A percentile compares a stretch with the other conserved stretches of the same genome.
phyloP scores from a whole-genome alignment of 2,113 vertebrate species.

The Emydura subglobosa region DNA sequence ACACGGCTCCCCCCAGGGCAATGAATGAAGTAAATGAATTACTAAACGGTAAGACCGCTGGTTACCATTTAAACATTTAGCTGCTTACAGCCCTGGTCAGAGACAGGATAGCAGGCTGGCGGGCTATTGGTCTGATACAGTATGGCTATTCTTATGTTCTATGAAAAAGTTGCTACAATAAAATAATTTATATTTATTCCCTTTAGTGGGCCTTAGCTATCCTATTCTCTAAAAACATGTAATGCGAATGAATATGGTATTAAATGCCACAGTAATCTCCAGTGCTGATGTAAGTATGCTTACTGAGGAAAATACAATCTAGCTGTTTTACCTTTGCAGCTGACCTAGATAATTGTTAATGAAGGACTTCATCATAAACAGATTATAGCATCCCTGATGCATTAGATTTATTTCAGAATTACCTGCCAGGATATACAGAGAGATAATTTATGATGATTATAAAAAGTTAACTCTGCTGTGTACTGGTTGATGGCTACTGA shows the following conservation, averaged over 20 bases:
- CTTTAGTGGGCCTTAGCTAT: not conserved
- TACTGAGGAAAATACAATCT: not conserved
- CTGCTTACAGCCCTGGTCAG: too few relatives aligned
- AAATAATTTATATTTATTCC: not conserved
- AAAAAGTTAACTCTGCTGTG: not conserved
- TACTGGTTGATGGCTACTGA: not conserved
- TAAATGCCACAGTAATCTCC: not conserved
- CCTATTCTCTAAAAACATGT: not conserved
- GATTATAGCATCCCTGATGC: not conserved
- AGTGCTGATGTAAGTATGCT: not conserved
- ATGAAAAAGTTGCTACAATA: not conserved
- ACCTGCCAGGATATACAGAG: not conserved
- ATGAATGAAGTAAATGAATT: too few relatives aligned
- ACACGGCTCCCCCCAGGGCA: too few relatives aligned
- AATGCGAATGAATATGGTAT: not conserved
- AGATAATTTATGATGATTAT: not conserved
- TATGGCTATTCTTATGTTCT: not conserved
- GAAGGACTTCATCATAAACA: not conserved
- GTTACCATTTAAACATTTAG: too few relatives aligned
- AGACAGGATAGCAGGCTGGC: not conserved
- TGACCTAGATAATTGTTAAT: not conserved
- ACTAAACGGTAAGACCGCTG: too few relatives aligned
- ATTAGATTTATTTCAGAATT: not conserved
- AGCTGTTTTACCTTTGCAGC: not conserved
- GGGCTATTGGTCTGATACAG: not conserved